Conservation (phyloP, 1,140 invertebrate genomes). For the Meteorus sp. region DNA sequence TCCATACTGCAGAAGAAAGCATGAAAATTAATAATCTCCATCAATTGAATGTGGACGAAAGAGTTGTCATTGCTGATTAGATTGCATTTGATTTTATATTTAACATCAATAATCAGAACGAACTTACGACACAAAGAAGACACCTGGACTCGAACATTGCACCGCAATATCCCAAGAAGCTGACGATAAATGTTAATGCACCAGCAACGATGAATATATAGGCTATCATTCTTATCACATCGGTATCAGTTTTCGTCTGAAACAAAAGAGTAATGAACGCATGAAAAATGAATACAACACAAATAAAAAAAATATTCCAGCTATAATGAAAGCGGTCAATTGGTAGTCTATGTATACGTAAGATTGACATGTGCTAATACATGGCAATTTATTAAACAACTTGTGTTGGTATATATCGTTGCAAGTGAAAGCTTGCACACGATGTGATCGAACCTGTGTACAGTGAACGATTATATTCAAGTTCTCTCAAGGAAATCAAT, state of each 20-base stretch:
- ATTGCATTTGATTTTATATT: too few species aligned
- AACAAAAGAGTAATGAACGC: conserved; percentile 28
- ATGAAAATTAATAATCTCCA: conserved; percentile 13
- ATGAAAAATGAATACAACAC: not conserved
- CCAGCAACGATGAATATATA: conserved; percentile 80
- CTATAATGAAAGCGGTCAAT: too few species aligned
- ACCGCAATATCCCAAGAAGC: conserved; percentile 85
- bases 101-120: conserved; percentile 30
- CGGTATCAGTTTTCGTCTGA: conserved; percentile 47
- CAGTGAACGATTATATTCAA: too few species aligned
- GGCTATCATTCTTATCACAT: conserved; percentile 66
- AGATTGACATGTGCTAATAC: too few species aligned
- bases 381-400: too few species aligned
- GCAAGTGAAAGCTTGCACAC: too few species aligned
- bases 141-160: conserved; percentile 81
- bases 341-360: too few species aligned
- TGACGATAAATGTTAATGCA: conserved; percentile 78
- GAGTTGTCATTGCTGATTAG: too few species aligned
- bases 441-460: too few species aligned
- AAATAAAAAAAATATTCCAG: not conserved
- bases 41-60: not conserved
- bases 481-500: too few species aligned
- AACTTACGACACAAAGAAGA: conserved; percentile 75
- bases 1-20: conserved; percentile 66
- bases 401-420: too few species aligned